Base-by-base conservation (phyloP, 1,140 invertebrate species). In the Lethocerus indicus region DNA sequence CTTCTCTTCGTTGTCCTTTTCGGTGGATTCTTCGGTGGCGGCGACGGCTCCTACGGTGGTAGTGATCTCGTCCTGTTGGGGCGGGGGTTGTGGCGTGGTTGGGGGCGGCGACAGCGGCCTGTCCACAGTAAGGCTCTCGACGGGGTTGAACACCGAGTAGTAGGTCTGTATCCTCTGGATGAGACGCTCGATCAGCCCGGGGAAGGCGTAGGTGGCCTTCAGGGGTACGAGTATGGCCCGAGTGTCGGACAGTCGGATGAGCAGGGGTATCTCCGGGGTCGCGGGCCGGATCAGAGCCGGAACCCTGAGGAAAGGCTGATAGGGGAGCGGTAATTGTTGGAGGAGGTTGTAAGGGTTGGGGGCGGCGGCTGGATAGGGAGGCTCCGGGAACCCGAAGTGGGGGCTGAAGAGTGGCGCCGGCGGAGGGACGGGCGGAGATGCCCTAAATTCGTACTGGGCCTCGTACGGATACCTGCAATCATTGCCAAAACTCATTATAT, bases 151-250 rank as follows among this genome's bases (percentile, higher is more conserved):
- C 1, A 59, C 53, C 0, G 60, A 62, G 41, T 56, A 62, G 36
- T 56, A 57, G 23, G 56, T 59, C 37, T 62, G 60, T 27, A 62
- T 54, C 21, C 57, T 52, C 18, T 62, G 56, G n/a, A 62, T 52
- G 9, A 61, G 51, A 2, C 56, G 44, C 45, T 62, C 60, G 2
- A 62, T 46, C 28, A 59, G 55, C 0, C 54, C 51, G 0, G 59
- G 60, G 13, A 61, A 56, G 14, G 45, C 46, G 23, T 55, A 57
- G 41, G 51, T 46, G 23, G 48, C 35, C 23, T 48, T 32, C 4
- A 56, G 37, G 24, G 56, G 56, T 2, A 56, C 46, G 26, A 56
- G 29, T 1, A 51, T 45, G 16, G 47, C 25, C 25, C 50, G 47
- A n/a, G 46, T 37, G 20, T 51, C 23, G 9, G 40, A 47, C 2